These are phyloP conservation scores for Acanthococcus lagerstroemiae DNA, from an alignment of 2,888 invertebrate genomes.

Conservation along the genomic window DNA sequence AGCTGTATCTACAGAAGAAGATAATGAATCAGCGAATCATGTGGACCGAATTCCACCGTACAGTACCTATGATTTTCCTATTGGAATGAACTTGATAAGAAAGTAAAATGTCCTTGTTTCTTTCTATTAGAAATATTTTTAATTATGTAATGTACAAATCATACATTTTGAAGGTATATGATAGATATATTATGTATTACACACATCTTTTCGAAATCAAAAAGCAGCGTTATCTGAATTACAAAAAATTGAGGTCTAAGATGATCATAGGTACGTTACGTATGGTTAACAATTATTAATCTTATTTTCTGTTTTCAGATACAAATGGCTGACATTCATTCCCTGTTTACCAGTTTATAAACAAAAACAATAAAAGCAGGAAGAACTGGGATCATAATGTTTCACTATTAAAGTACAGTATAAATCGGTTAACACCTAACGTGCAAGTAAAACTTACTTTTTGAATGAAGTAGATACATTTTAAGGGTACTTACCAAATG, in stretches of 20 bases:
- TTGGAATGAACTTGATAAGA: constrained; percentile 55
- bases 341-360: constrained; percentile 64
- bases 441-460: no score
- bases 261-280: no score
- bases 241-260: no score
- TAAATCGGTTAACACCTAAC: no score
- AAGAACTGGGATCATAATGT: no score
- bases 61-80: constrained; percentile 58
- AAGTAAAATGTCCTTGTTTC: constrained; percentile 42
- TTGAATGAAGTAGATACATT: no score
- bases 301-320: constrained; percentile 44
- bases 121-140: background rate
- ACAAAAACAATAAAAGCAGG: no score
- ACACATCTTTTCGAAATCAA: no score
- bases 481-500: no score
- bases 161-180: constrained; percentile 10
- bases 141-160: background rate
- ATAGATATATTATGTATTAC: no score
- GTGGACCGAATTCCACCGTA: background rate
- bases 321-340: constrained; percentile 56
- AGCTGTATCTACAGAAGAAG: constrained; percentile 42
- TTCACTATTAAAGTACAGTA: no score
- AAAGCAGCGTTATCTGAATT: no score
- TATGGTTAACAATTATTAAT: constrained; percentile 8
- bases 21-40: background rate